Evolutionary conservation across 1,140 invertebrate genomes (phyloP).

Genomic region (Eufriesea mexicana): DNA sequence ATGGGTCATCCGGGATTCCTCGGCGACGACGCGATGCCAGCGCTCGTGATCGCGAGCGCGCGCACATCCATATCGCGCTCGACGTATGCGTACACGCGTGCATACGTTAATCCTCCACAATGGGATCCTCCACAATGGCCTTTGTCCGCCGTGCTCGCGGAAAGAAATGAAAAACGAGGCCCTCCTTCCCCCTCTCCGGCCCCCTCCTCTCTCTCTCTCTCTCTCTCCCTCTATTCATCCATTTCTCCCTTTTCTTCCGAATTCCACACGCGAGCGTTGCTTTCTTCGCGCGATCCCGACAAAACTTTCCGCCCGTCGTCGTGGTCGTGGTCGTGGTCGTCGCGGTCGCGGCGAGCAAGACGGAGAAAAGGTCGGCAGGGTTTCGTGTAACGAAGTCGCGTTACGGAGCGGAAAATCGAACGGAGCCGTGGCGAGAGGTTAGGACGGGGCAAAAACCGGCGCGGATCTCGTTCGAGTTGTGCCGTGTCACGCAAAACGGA

Average conservation of each 20-base stretch:
- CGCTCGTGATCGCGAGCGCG: not conserved
- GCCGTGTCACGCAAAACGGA: constrained; percentile 55
- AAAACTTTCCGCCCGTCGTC: no score
- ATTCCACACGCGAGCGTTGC: not conserved
- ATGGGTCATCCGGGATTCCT: constrained; percentile 68
- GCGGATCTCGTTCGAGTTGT: constrained; percentile 43
- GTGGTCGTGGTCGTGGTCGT: no score
- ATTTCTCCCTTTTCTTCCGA: constrained; percentile 1
- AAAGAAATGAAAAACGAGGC: constrained; percentile 72
- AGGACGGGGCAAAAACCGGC: constrained; percentile 44
- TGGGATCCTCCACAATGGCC: constrained; percentile 71
- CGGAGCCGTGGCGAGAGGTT: constrained; percentile 16
- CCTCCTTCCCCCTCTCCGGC: constrained; percentile 16
- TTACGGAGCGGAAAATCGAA: constrained; percentile 56
- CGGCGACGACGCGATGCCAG: constrained; percentile 1
- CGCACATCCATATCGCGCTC: constrained; percentile 21
- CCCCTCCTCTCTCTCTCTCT: not conserved
- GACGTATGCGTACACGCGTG: constrained; percentile 42
- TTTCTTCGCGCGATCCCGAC: not conserved
- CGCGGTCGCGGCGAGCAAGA: no score
- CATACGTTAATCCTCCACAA: constrained; percentile 72
- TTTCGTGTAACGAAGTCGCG: constrained; percentile 38
- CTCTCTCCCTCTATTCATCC: constrained; percentile 8
- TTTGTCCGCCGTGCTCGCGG: constrained; percentile 67
- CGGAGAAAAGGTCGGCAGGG: not conserved